Evolutionary conservation across 2,113 vertebrate species (phyloP).

Genomic region (Amia ocellicauda): DNA sequence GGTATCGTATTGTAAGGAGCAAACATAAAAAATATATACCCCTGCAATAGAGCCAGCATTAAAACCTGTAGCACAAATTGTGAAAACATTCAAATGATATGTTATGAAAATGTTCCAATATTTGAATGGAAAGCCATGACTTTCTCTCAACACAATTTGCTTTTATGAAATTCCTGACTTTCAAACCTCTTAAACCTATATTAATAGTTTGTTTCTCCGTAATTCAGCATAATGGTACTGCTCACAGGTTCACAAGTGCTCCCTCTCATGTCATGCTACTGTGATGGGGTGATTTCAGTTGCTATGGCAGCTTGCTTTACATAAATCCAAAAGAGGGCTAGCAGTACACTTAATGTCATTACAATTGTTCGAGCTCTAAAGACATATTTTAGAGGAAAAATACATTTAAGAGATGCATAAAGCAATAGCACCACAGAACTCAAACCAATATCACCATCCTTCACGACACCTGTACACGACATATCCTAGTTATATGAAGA

Average conservation of each 20-base stretch:
- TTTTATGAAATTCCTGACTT: neutral
- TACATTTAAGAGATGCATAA: neutral
- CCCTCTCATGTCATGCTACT: neutral
- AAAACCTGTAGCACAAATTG: too few relatives aligned
- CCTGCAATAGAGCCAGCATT: too few relatives aligned
- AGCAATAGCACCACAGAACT: neutral
- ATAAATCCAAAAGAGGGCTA: neutral
- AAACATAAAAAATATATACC: too few relatives aligned
- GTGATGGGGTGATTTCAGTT: neutral
- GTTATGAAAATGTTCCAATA: too few relatives aligned
- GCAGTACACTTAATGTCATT: neutral
- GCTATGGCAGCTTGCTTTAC: slow-evolving; percentile 2
- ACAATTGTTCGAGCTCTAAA: neutral
- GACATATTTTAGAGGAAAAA: neutral
- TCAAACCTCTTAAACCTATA: neutral
- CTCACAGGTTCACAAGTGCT: neutral
- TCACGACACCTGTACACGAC: neutral
- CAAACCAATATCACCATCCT: neutral
- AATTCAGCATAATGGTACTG: neutral
- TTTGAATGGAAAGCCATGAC: too few relatives aligned
- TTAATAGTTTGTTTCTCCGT: neutral
- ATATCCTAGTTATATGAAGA: neutral
- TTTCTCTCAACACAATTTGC: too few relatives aligned
- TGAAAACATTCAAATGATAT: too few relatives aligned
- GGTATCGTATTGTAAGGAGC: too few relatives aligned